Base-by-base conservation (phyloP, 1,140 invertebrate genomes). In the Microvelia longipes region DNA sequence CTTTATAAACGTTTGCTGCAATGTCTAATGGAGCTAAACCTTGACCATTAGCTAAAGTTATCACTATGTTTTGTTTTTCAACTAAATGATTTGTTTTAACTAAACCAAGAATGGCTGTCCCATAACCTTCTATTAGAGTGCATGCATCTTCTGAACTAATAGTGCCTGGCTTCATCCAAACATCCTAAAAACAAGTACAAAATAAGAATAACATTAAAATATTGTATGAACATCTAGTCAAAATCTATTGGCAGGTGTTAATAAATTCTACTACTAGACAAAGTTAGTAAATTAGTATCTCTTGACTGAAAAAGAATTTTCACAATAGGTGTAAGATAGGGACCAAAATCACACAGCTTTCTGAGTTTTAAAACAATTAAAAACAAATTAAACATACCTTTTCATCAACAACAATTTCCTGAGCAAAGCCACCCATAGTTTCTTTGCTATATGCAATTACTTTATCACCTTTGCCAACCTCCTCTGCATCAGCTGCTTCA, bases 1-100 rank as follows among this genome's bases (percentile, higher is more conserved):
- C 80, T 77, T 80, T 82, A 73, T 83, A 86, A 29, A 86, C 81
- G 77, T 86, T 85, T 29, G 81, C 80, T 24, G 85, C 85, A 67
- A 88, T 77, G 78, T 88, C 86, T 25, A 86, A 81, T 15, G 85
- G 82, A 68, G 86, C 85, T 67, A 86, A 75, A 28, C 85, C 85
- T 70, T 84, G 77, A 14, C 85, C 85, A 65, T 84, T 79, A 35
- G 85, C 85, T 26, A 85, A 83, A 71, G 85, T 86, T 27, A 87
- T 79, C 15, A 83, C 71, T 24, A 87, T 77, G 29, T 80, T 81
- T 71, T 86, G 81, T 68, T 82, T 78, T 70, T 82, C 79, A 60
- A 83, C 76, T 13, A 87, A 74, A 63, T 79, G 76, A 15, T 83
- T 85, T 73, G 81, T 79, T 68, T 82, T 76, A 25, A 81, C 80